Evolutionary conservation across 2,888 invertebrate species (phyloP), one percentile per base, ranked within the genome.

Genomic region (Gastracanthus pulcherrimus): DNA sequence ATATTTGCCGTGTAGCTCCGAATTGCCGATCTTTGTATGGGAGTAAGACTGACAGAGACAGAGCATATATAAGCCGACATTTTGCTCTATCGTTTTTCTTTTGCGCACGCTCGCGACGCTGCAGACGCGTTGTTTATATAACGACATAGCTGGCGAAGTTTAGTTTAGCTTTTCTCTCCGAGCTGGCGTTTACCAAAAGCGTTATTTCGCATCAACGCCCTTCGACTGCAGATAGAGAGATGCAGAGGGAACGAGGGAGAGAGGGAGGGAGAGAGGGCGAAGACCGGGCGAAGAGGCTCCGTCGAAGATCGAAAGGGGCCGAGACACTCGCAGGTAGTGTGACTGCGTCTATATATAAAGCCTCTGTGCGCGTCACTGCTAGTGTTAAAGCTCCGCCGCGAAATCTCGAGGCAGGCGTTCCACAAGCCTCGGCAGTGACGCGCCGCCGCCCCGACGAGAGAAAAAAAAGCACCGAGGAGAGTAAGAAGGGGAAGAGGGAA

Each of bases 191-290:
- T 58, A 41, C 71, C 71, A 34, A 71, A 60, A 29, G 58, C 58
- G 71, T 72, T 72, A 58, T 72, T 72, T 60, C 71, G 71, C 71
- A 58, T 72, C 71, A 23, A 72, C 58, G 72, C 72, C 72, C 60
- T 60, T 72, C 41, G 58, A 36, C 34, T 70, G 67, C 67, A 34
- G 74, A n/a, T n/a, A n/a, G n/a, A n/a, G 29, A 19, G 69, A 26
- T 19, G 45, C 26, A 41, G 45, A 45, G n/a, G 16, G 69, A 69
- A 69, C 31, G 41, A n/a, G 9, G 45, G 29, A n/a, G 19, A 4
- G 11, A 2, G 16, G 3, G 29, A 48, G 31, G 23, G 2, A 29
- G 60, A 3, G 11, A 3, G 11, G 6, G 13, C 60, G n/a, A 13
- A 31, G 6, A n/a, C 31, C 26, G 31, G 31, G n/a, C n/a, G n/a